Percentiles rank a stretch among this genome's conserved stretches.
Evolutionary conservation across 2,888 invertebrate genomes (phyloP).

Genomic region (Neoitamus cyanurus): DNA sequence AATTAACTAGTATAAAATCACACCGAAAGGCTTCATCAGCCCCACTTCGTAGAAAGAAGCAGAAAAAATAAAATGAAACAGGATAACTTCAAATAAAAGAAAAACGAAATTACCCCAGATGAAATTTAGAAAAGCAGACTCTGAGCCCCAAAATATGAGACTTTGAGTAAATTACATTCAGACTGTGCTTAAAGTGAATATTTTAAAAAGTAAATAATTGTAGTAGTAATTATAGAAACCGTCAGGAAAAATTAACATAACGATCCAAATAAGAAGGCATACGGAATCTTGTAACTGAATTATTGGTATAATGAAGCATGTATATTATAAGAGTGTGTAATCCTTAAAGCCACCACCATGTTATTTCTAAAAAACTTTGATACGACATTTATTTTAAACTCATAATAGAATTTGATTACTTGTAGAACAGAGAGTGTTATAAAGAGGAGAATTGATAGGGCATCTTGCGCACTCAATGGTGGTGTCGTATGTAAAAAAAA

Average conservation of each 20-base stretch:
- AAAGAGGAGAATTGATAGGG: neutral
- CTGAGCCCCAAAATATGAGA: neutral
- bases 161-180: constrained; percentile 12
- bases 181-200: constrained; percentile 24
- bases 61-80: neutral
- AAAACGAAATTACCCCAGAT: neutral
- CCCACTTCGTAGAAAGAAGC: neutral
- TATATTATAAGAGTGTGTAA: constrained; percentile 27
- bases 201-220: neutral
- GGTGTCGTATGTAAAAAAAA: neutral
- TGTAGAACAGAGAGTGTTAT: constrained; percentile 2
- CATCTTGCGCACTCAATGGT: neutral
- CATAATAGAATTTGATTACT: constrained; percentile 32
- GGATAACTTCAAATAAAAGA: neutral
- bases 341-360: constrained; percentile 13
- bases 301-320: constrained; percentile 28
- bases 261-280: neutral
- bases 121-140: neutral
- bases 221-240: neutral
- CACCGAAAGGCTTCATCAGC: neutral
- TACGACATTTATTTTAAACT: constrained; percentile 34
- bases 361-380: constrained; percentile 14
- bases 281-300: constrained; percentile 12
- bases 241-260: neutral
- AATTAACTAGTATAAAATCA: constrained; percentile 4